Conservation (phyloP, 2,113 vertebrate genomes). For the Phocoena sinus region DNA sequence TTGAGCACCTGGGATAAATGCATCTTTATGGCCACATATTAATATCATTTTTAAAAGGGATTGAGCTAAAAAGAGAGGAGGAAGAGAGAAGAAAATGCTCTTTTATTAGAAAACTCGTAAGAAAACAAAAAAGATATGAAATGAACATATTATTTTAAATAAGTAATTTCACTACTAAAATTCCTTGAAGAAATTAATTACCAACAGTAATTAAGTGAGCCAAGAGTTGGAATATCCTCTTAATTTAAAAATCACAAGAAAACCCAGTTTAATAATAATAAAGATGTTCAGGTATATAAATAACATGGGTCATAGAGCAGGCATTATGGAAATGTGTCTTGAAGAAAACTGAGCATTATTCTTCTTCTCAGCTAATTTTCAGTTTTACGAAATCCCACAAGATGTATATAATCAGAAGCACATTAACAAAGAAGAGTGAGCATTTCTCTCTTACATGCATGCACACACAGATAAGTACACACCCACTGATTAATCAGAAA, state of each 20-base stretch:
- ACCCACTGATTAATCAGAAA: not conserved
- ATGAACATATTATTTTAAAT: constrained; percentile 17
- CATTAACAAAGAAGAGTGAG: not conserved
- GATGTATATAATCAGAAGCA: not conserved
- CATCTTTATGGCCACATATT: not conserved
- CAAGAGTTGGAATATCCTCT: not conserved
- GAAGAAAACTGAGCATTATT: not conserved
- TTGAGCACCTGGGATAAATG: constrained; percentile 5
- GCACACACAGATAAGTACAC: not conserved
- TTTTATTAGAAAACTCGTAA: constrained; percentile 27
- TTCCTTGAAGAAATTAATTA: not conserved
- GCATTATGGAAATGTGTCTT: not conserved
- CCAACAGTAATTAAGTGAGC: not conserved
- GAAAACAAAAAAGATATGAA: not conserved
- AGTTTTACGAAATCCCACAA: not conserved
- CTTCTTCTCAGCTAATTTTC: constrained; percentile 1
- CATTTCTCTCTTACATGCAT: not conserved
- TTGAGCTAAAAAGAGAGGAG: not conserved
- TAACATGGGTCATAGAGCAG: not conserved
- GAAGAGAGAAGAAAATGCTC: not conserved
- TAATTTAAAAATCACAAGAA: not conserved
- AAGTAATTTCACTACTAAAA: constrained; percentile 22
- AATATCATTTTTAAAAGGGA: not conserved
- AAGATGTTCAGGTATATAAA: not conserved
- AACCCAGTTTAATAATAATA: constrained; percentile 1